These are phyloP conservation scores for Nematolebias whitei DNA, from an alignment of 2,113 vertebrate genomes.

Conservation along the genomic window DNA sequence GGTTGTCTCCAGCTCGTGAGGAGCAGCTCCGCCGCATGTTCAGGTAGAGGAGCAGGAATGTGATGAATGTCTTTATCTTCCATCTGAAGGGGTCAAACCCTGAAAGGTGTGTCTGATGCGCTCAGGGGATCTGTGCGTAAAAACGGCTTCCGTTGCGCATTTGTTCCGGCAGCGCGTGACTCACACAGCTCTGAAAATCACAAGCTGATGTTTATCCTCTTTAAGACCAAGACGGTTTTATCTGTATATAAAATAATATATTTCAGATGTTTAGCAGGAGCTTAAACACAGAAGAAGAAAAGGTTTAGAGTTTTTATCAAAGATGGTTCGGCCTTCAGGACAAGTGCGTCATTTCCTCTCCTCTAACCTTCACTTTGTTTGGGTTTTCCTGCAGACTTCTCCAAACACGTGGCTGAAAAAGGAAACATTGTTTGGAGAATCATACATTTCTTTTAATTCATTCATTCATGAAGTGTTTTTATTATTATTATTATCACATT, in stretches of 20 bases:
- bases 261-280: constrained; percentile 32
- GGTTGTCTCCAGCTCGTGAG: constrained; percentile 55
- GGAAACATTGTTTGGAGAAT: too few species aligned
- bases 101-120: constrained; percentile 71
- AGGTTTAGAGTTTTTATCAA: constrained; percentile 28
- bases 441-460: too few species aligned
- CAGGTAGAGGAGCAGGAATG: constrained; percentile 65
- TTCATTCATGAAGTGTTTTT: too few species aligned
- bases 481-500: too few species aligned
- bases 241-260: background rate
- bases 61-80: constrained; percentile 32
- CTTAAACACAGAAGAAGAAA: background rate
- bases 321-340: constrained; percentile 27
- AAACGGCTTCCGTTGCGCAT: constrained; percentile 33
- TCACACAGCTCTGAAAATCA: too few species aligned
- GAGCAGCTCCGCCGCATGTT: constrained; percentile 22
- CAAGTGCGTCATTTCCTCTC: constrained; percentile 22
- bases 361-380: constrained; percentile 49
- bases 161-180: constrained; percentile 38
- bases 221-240: background rate
- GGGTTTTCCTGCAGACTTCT: constrained; percentile 15
- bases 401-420: background rate
- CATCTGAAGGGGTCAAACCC: background rate
- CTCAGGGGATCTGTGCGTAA: constrained; percentile 54
- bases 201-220: background rate